phyloP scores from a whole-genome alignment of 2,888 invertebrate species.

The Apocheima hispidaria region DNA sequence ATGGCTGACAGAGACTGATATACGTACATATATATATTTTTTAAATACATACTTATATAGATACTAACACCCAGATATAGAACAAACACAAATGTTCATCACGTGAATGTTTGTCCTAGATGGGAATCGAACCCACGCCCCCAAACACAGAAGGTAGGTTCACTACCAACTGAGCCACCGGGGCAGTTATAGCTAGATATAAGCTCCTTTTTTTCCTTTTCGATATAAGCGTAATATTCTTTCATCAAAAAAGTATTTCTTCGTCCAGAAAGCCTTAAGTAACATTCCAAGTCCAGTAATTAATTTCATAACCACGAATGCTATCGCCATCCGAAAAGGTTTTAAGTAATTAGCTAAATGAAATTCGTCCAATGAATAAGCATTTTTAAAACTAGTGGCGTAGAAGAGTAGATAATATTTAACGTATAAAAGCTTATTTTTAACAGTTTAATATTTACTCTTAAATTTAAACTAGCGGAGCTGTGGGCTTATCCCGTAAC shows the following conservation, averaged over 20 bases:
- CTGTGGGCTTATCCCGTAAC: too few species aligned
- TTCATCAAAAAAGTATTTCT: constrained; percentile 8
- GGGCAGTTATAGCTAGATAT: too few species aligned
- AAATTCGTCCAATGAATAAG: constrained; percentile 19
- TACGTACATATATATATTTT: too few species aligned
- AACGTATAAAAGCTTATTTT: not conserved
- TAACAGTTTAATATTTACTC: not conserved
- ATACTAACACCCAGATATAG: too few species aligned
- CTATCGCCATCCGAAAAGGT: constrained; percentile 22
- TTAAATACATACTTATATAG: too few species aligned
- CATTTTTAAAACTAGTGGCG: constrained; percentile 19
- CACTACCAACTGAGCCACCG: too few species aligned
- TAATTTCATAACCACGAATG: constrained; percentile 30
- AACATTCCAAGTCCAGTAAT: constrained; percentile 22
- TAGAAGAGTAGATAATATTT: constrained; percentile 23
- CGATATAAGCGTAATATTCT: not conserved
- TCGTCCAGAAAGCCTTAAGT: constrained; percentile 7
- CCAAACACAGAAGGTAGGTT: too few species aligned
- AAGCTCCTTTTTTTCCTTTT: not conserved
- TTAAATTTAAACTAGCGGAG: not conserved
- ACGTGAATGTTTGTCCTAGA: too few species aligned
- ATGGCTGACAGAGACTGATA: too few species aligned
- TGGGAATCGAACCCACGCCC: too few species aligned
- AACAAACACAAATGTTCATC: too few species aligned
- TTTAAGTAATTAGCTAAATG: constrained; percentile 29